A percentile compares a stretch with the other conserved stretches of the same genome.
Evolutionary conservation across 2,888 invertebrate species (phyloP).

Genomic region (Catotricha subobsoleta): DNA sequence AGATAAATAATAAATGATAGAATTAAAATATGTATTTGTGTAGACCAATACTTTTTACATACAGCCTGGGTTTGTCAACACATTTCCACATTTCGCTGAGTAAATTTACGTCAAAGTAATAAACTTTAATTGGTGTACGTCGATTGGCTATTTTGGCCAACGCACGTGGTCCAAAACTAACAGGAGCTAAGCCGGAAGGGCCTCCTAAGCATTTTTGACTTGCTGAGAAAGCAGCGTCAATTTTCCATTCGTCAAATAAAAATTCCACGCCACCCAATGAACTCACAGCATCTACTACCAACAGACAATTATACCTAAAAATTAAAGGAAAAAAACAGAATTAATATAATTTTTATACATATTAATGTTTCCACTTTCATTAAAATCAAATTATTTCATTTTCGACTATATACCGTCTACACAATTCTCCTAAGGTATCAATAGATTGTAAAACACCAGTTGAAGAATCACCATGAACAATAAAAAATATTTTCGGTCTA

Average conservation of each 20-base stretch:
- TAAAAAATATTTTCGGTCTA: slow-evolving; percentile 55
- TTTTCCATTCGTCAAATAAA: slow-evolving; percentile 47
- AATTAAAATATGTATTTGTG: background rate
- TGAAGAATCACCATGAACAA: slow-evolving; percentile 78
- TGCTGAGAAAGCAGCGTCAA: slow-evolving; percentile 59
- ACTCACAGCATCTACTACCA: slow-evolving; percentile 60
- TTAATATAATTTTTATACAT: background rate
- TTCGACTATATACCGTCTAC: slow-evolving; percentile 41
- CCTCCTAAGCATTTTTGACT: slow-evolving; percentile 62
- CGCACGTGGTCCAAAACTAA: slow-evolving; percentile 52
- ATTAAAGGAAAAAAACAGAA: too few relatives aligned
- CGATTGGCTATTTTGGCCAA: slow-evolving; percentile 36
- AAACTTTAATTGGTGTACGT: slow-evolving; percentile 36
- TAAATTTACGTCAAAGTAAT: slow-evolving; percentile 50
- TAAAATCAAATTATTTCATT: too few relatives aligned
- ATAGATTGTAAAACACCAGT: slow-evolving; percentile 68
- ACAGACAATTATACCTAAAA: slow-evolving; percentile 35
- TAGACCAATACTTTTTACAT: slow-evolving; percentile 8
- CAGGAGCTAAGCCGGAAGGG: slow-evolving; percentile 57
- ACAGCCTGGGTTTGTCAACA: slow-evolving; percentile 38
- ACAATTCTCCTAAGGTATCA: slow-evolving; percentile 56
- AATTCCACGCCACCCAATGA: slow-evolving; percentile 54
- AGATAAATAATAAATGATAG: background rate
- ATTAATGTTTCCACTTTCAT: too few relatives aligned
- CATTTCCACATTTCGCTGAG: slow-evolving; percentile 66